Percentiles rank a stretch among this genome's conserved stretches.
These are phyloP conservation scores for Aradophagus sp. DNA, from an alignment of 1,140 invertebrate species.

Conservation along the genomic window DNA sequence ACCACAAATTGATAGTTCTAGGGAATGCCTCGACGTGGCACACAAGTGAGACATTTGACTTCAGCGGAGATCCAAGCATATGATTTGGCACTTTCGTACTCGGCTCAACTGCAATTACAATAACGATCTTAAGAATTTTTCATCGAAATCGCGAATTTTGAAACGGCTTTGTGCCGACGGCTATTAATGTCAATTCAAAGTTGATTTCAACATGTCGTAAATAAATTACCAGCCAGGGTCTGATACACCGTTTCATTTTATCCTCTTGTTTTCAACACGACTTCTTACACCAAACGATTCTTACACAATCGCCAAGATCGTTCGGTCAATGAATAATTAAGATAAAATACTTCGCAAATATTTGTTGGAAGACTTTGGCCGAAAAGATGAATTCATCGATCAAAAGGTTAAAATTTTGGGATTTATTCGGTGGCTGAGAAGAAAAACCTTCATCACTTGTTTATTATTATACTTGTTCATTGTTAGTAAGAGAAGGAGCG, in stretches of 20 bases:
- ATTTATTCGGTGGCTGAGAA: no score
- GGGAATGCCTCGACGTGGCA: slow-evolving; percentile 79
- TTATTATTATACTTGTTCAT: no score
- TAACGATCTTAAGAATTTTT: slow-evolving; percentile 43
- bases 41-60: slow-evolving; percentile 74
- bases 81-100: slow-evolving; percentile 75
- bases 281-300: no score
- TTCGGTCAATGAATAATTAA: no score
- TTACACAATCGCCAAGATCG: no score
- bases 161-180: slow-evolving; percentile 9
- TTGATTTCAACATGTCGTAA: slow-evolving; percentile 21
- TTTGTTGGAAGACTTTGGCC: no score
- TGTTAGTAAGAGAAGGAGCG: no score
- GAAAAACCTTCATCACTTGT: no score
- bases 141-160: slow-evolving; percentile 9
- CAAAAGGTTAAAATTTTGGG: no score
- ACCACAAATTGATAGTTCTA: slow-evolving; percentile 78
- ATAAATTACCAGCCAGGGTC: slow-evolving; percentile 24
- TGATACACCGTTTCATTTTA: not conserved
- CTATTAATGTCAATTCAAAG: slow-evolving; percentile 20
- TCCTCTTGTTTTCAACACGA: no score
- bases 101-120: slow-evolving; percentile 73
- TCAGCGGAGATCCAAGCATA: slow-evolving; percentile 75
- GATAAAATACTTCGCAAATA: no score
- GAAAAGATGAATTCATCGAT: no score